Evolutionary conservation across 2,797 vertebrate species (phyloP).

Genomic region (Salarias fasciatus): DNA sequence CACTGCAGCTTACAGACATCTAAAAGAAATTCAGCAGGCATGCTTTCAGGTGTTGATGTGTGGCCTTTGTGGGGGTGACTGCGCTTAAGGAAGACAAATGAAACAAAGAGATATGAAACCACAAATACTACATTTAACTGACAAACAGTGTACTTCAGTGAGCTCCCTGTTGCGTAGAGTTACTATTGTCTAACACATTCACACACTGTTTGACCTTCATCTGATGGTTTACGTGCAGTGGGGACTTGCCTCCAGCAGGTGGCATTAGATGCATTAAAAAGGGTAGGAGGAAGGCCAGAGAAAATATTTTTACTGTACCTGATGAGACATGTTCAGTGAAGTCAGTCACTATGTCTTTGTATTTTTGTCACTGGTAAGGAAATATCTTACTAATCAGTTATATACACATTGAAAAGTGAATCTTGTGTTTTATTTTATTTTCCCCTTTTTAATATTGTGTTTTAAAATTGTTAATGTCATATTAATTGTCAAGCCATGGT

Average conservation of each 20-base stretch:
- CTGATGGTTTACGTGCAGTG: constrained; percentile 48
- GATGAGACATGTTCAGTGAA: too few species aligned
- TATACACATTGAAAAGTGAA: too few species aligned
- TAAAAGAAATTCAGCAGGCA: constrained; percentile 35
- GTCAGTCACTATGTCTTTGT: too few species aligned
- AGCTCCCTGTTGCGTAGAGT: constrained; percentile 37
- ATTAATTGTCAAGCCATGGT: too few species aligned
- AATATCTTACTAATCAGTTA: too few species aligned
- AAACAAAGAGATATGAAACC: constrained; percentile 73
- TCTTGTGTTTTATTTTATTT: too few species aligned
- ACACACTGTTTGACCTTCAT: constrained; percentile 40
- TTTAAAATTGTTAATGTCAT: too few species aligned
- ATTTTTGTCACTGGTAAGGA: too few species aligned
- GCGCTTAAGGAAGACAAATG: constrained; percentile 57
- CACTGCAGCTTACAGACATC: constrained; percentile 33
- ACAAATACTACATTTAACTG: constrained; percentile 71
- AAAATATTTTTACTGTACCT: too few species aligned
- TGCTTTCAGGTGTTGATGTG: constrained; percentile 61
- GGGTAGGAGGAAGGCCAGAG: background rate
- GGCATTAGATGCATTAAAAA: constrained; percentile 61
- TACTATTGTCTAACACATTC: constrained; percentile 27
- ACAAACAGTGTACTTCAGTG: constrained; percentile 29
- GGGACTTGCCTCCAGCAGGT: constrained; percentile 67
- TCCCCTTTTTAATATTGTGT: too few species aligned
- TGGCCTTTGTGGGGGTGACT: constrained; percentile 72